These are phyloP conservation scores for Leptocoma aspasia DNA, from an alignment of 2,113 vertebrate genomes.

Conservation along the genomic window DNA sequence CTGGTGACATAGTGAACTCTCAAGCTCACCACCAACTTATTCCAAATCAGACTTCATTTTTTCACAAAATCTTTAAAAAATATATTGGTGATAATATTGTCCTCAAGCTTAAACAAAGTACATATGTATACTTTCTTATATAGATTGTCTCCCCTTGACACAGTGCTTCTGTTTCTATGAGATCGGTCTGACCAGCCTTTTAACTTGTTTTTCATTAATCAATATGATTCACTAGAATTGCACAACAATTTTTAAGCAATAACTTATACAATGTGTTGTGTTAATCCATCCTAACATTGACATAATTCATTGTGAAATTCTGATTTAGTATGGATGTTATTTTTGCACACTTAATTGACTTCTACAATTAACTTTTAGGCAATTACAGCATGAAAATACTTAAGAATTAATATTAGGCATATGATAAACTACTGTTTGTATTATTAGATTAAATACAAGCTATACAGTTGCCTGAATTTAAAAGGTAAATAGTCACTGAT, in stretches of 20 bases:
- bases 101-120: background rate
- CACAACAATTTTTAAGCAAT: constrained; percentile 39
- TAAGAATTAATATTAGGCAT: constrained; percentile 24
- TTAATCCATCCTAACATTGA: constrained; percentile 54
- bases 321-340: constrained; percentile 50
- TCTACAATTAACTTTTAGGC: constrained; percentile 24
- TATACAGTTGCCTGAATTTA: constrained; percentile 14
- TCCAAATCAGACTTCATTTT: background rate
- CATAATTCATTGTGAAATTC: constrained; percentile 25
- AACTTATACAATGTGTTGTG: constrained; percentile 25
- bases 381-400: constrained; percentile 42
- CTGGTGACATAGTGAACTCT: background rate
- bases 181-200: constrained; percentile 15
- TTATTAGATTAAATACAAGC: background rate
- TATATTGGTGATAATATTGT: background rate
- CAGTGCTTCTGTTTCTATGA: background rate
- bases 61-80: background rate
- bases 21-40: background rate
- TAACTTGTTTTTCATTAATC: constrained; percentile 43
- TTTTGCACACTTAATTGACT: constrained; percentile 44
- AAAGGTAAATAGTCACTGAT: background rate
- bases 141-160: background rate
- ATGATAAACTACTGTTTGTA: constrained; percentile 29
- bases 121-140: background rate
- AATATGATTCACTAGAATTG: background rate